Evolutionary conservation across 1,140 invertebrate genomes (phyloP).

Genomic region (Nixonia krombeini): DNA sequence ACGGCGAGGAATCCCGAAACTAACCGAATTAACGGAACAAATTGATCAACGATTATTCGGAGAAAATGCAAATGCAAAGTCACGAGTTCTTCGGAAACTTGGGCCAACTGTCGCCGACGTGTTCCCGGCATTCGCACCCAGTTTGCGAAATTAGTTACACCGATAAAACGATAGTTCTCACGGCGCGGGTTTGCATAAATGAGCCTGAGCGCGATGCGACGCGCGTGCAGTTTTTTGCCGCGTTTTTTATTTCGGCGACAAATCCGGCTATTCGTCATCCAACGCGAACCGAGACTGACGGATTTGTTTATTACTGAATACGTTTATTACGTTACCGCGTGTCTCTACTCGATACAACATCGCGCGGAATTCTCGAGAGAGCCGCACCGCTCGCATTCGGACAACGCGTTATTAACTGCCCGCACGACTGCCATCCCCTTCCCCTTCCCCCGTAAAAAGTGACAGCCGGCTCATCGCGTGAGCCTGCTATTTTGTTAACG

Average conservation of each 20-base stretch:
- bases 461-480: slow-evolving; percentile 20
- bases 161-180: slow-evolving; percentile 46
- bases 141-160: slow-evolving; percentile 3
- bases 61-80: too few relatives aligned
- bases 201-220: slow-evolving; percentile 29
- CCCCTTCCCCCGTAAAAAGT: slow-evolving; percentile 20
- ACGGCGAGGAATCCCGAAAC: too few relatives aligned
- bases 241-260: slow-evolving; percentile 15
- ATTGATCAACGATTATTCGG: too few relatives aligned
- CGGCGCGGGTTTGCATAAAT: slow-evolving; percentile 59
- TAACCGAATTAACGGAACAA: too few relatives aligned
- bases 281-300: slow-evolving; percentile 27
- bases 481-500: slow-evolving; percentile 19
- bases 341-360: slow-evolving; percentile 30
- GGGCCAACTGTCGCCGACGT: too few relatives aligned
- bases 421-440: slow-evolving; percentile 8
- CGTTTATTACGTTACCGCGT: slow-evolving; percentile 43
- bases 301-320: slow-evolving; percentile 41
- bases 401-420: slow-evolving; percentile 24
- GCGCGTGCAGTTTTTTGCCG: not conserved
- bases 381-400: slow-evolving; percentile 13
- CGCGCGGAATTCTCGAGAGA: slow-evolving; percentile 26
- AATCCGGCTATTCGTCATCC: slow-evolving; percentile 51
- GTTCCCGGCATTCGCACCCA: too few relatives aligned
- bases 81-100: too few relatives aligned